Evolutionary conservation across 2,888 invertebrate genomes (phyloP).

Genomic region (Ophion ellenae): DNA sequence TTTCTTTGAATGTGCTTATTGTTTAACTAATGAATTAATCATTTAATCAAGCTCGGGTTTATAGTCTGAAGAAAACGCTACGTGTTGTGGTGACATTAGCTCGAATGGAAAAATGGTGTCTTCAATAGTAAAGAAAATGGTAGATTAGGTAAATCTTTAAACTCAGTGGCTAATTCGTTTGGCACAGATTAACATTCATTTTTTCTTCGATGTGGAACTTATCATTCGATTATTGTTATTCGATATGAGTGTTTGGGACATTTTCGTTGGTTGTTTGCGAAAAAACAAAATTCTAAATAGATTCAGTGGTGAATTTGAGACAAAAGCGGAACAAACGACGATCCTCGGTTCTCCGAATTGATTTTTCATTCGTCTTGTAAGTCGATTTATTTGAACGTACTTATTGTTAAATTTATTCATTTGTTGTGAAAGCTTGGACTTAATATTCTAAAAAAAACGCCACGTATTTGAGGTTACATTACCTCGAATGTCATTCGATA

Average conservation of each 20-base stretch:
- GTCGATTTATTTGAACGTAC: no score
- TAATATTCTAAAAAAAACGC: neutral
- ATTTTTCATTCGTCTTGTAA: no score
- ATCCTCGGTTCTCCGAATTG: no score
- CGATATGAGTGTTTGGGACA: no score
- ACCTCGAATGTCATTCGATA: neutral
- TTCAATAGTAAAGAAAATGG: neutral
- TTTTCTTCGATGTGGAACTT: neutral
- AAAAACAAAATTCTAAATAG: no score
- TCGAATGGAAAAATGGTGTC: neutral
- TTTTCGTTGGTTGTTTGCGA: no score
- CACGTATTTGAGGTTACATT: neutral
- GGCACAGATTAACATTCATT: neutral
- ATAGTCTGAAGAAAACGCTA: neutral
- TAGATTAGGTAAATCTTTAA: neutral
- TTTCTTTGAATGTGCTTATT: no score
- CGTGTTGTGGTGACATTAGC: neutral
- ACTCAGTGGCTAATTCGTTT: neutral
- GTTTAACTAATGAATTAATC: no score
- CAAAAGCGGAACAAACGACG: no score
- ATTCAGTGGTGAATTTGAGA: no score
- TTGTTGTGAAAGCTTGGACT: neutral
- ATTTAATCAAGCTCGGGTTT: neutral
- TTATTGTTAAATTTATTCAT: no score
- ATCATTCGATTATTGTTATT: no score